Evolutionary conservation across 2,113 vertebrate species (phyloP), one percentile per base, ranked within the genome.

Genomic region (Pongo abelii): DNA sequence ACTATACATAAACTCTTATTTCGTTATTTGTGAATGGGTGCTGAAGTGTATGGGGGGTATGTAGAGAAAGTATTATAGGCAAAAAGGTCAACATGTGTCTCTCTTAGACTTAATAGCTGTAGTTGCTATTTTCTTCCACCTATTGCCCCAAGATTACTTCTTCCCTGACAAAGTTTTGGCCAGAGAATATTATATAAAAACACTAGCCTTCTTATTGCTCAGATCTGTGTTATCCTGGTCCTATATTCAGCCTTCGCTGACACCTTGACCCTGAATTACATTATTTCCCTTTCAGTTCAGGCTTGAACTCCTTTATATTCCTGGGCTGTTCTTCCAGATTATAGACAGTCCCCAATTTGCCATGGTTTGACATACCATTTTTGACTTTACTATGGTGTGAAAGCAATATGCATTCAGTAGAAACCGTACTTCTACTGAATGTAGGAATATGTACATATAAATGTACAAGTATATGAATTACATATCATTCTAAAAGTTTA

Each of bases 181-280:
- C 25, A 74, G 10, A 69, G 30, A 92, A 2, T 77, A 86, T 9
- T 79, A 55, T 74, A 35, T 48, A 64, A 79, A 32, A 85, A 1
- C 55, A 38, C 48, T 12, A 64, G 6, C n/a, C 5, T 12, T 79
- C 9, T 64, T 30, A 16, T 50, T 32, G 20, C 38, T 90, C 55
- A 69, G 7, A n/a, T n/a, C 38, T 48, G 48, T 20, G 40, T 22
- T 46, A 38, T 4, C 16, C 18, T 40, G 55, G 55, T 69, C 40
- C 16, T n/a, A 25, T 7, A 25, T 9, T 95, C 18, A 64, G 5
- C 13, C 55, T 89, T 64, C 46, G 18, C 6, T 80, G 14, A 80
- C 14, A 27, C 2, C 18, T 17, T 18, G 8, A 27, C 0, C 13
- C 43, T 72, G 22, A 17, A 0, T 50, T 69, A 1, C 1, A 22